These are phyloP conservation scores for Neodiprion lecontei DNA, from an alignment of 1,140 invertebrate genomes.

Conservation along the genomic window DNA sequence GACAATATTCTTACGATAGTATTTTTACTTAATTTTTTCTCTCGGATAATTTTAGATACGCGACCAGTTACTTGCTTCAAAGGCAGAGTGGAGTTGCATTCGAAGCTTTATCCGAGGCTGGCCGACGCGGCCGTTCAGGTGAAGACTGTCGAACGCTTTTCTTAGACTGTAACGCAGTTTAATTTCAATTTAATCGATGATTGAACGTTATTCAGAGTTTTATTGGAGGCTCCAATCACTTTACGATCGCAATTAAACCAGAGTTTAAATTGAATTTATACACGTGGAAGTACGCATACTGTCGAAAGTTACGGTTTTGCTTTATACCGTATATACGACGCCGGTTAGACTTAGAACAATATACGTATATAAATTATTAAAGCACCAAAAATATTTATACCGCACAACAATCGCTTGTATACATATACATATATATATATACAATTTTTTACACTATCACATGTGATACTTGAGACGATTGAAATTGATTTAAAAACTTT, in stretches of 20 bases:
- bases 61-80: conserved; percentile 83
- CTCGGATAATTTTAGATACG: conserved; percentile 70
- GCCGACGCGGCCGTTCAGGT: conserved; percentile 80
- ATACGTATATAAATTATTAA: background rate
- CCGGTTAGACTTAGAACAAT: background rate
- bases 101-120: conserved; percentile 83
- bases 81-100: conserved; percentile 76
- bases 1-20: too few relatives aligned
- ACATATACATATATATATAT: too few relatives aligned
- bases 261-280: background rate
- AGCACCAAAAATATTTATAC: conserved; percentile 5
- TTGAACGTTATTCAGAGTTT: background rate
- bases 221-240: background rate
- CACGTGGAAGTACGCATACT: conserved; percentile 1
- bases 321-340: background rate
- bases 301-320: background rate
- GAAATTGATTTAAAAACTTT: background rate
- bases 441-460: background rate
- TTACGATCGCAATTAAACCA: background rate
- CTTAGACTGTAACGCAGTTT: conserved; percentile 87
- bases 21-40: background rate
- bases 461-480: background rate
- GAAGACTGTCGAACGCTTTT: conserved; percentile 84
- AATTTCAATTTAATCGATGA: conserved; percentile 43
- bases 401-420: background rate